Percentiles rank a stretch among this genome's conserved stretches.
Conservation (phyloP, 2,797 vertebrate genomes). For the Trichosurus vulpecula region DNA sequence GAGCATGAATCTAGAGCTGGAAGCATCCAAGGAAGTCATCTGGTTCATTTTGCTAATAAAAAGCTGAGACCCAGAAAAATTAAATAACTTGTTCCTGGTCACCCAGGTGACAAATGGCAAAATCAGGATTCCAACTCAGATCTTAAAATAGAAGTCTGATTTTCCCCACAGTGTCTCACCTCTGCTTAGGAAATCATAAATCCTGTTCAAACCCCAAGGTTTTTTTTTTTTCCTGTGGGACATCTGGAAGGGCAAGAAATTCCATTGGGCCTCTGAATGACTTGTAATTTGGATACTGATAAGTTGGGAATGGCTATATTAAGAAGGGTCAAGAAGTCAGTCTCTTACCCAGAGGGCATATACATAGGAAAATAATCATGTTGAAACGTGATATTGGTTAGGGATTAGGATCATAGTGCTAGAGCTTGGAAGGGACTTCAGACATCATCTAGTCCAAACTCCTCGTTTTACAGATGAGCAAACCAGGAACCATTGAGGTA, state of each 20-base stretch:
- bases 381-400: not conserved
- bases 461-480: not conserved
- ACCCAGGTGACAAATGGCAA: not conserved
- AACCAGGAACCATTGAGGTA: not conserved
- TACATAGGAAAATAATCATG: not conserved
- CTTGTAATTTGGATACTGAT: not conserved
- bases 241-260: not conserved
- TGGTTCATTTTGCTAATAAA: not conserved
- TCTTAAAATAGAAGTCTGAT: not conserved
- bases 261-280: not conserved
- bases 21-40: not conserved
- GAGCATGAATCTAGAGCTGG: not conserved
- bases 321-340: not conserved
- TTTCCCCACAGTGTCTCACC: not conserved
- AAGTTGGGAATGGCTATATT: not conserved
- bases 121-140: not conserved
- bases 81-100: not conserved
- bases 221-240: not conserved
- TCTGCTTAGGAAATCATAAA: not conserved
- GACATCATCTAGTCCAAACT: not conserved
- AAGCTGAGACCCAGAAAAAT: not conserved
- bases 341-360: not conserved
- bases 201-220: not conserved
- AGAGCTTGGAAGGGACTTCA: not conserved
- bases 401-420: not conserved